A percentile compares a stretch with the other conserved stretches of the same genome.
phyloP scores from a whole-genome alignment of 1,140 invertebrate species.

The Cataglyphis hispanica region DNA sequence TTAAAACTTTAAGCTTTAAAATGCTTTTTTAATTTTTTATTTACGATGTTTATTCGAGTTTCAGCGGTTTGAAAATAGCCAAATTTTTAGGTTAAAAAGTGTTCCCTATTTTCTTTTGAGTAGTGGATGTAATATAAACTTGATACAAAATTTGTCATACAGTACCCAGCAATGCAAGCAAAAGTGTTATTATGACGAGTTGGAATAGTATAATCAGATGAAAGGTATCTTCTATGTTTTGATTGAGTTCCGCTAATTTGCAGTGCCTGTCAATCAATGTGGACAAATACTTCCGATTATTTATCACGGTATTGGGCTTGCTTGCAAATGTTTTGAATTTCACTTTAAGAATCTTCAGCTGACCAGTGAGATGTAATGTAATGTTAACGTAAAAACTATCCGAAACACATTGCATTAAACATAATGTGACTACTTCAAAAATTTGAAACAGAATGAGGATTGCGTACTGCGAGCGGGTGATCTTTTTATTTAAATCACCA shows the following conservation, averaged over 20 bases:
- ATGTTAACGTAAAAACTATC: constrained; percentile 67
- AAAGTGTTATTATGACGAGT: constrained; percentile 5
- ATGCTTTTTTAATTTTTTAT: no score
- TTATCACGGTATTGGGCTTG: not conserved
- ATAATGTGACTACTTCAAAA: constrained; percentile 13
- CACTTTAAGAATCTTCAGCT: constrained; percentile 31
- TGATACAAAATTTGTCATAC: not conserved
- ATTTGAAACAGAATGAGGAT: constrained; percentile 2
- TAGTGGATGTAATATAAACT: no score
- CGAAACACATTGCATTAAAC: constrained; percentile 23
- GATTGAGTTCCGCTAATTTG: constrained; percentile 9
- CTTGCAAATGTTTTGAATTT: constrained; percentile 28
- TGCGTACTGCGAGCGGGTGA: not conserved
- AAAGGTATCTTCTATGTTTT: constrained; percentile 39
- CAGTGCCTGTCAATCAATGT: constrained; percentile 33
- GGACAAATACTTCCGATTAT: constrained; percentile 41
- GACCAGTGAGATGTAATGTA: constrained; percentile 37
- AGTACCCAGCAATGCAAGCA: constrained; percentile 65
- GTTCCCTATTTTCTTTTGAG: no score
- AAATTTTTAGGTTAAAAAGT: no score
- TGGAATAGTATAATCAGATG: constrained; percentile 42
- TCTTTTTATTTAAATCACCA: not conserved
- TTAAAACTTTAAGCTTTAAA: no score
- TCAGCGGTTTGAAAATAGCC: no score
- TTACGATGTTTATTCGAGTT: no score